phyloP scores from a whole-genome alignment of 2,888 invertebrate species.

The Lathronympha strigana region DNA sequence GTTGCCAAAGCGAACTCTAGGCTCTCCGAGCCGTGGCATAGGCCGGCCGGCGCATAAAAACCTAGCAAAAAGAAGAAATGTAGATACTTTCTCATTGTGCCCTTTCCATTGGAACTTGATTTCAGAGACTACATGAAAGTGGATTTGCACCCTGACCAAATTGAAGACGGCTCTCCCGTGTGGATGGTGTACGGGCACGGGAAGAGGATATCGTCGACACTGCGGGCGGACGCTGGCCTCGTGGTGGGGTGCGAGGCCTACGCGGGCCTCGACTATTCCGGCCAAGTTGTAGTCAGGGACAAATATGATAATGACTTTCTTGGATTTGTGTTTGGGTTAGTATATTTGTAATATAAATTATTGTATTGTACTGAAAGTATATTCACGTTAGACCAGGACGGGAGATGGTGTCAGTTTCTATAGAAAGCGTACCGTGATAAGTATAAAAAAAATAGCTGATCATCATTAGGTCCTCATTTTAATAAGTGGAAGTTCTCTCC shows the following conservation, averaged over 20 bases:
- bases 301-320: neutral
- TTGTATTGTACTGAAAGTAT: neutral
- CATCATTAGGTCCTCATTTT: no score
- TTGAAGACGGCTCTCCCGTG: slow-evolving; percentile 8
- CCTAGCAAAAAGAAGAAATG: no score
- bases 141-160: neutral
- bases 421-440: no score
- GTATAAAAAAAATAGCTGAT: no score
- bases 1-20: no score
- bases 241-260: slow-evolving; percentile 2
- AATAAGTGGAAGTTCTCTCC: no score
- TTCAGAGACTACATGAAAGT: slow-evolving; percentile 16
- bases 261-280: slow-evolving; percentile 9
- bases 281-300: neutral
- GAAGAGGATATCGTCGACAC: neutral
- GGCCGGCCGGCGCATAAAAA: no score
- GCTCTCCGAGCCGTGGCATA: no score
- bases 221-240: neutral
- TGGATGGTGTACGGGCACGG: neutral
- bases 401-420: no score
- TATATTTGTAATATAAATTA: neutral
- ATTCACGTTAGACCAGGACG: no score
- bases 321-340: slow-evolving; percentile 8
- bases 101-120: neutral
- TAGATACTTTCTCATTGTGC: no score